These are phyloP conservation scores for Azemiops feae DNA, from an alignment of 2,113 vertebrate genomes.

Conservation along the genomic window DNA sequence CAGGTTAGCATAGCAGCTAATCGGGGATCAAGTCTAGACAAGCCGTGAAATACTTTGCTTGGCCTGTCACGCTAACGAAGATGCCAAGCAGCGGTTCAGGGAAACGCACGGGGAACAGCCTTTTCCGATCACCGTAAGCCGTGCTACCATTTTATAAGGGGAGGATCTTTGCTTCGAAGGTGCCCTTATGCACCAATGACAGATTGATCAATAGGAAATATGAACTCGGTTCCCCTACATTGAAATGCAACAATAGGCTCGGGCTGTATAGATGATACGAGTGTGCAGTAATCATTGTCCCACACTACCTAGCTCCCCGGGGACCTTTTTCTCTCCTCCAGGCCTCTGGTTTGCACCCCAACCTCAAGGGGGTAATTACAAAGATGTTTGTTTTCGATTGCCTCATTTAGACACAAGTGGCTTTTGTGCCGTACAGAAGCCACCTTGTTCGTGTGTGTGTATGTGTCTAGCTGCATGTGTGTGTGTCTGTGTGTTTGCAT, in stretches of 20 bases:
- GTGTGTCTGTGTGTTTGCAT: not conserved
- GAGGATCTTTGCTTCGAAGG: not conserved
- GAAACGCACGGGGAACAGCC: too few relatives aligned
- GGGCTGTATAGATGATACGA: not conserved
- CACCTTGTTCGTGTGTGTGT: not conserved
- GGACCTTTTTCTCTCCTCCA: not conserved
- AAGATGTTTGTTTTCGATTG: constrained; percentile 36
- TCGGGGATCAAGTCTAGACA: not conserved
- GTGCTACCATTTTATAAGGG: too few relatives aligned
- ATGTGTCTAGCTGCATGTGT: not conserved
- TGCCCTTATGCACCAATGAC: not conserved
- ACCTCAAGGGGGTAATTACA: constrained; percentile 20
- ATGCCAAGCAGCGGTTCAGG: too few relatives aligned
- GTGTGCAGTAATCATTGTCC: not conserved
- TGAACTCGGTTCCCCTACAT: not conserved
- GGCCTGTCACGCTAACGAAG: not conserved
- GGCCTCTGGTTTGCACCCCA: not conserved
- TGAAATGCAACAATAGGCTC: not conserved
- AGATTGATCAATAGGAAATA: not conserved
- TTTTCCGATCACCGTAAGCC: not conserved
- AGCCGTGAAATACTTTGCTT: not conserved
- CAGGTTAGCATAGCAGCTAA: too few relatives aligned
- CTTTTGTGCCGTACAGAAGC: not conserved
- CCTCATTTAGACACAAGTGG: constrained; percentile 26
- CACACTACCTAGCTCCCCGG: not conserved